Evolutionary conservation across 2,888 invertebrate species (phyloP).

Genomic region (Meiosimyza decipiens): DNA sequence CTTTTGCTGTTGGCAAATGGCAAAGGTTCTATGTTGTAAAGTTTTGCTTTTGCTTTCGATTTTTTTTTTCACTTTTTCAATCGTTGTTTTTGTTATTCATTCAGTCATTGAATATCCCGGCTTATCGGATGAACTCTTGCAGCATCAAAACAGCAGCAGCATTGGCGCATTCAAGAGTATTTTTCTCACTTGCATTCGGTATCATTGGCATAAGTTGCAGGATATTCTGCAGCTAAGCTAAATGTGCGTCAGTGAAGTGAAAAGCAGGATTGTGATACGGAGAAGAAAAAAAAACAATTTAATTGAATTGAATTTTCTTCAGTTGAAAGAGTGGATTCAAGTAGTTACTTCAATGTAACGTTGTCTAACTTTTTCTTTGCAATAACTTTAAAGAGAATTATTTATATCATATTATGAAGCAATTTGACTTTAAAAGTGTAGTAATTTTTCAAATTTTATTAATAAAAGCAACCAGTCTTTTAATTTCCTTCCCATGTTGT

Average conservation of each 20-base stretch:
- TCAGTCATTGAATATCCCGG: constrained; percentile 29
- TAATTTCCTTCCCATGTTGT: not conserved
- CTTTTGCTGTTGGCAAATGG: too few species aligned
- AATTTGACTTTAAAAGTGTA: not conserved
- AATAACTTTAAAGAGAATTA: not conserved
- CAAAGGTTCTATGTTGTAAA: too few species aligned
- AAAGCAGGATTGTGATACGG: not conserved
- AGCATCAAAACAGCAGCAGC: not conserved
- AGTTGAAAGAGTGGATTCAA: too few species aligned
- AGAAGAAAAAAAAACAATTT: too few species aligned
- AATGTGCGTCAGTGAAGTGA: not conserved
- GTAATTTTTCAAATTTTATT: not conserved
- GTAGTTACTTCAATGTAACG: too few species aligned
- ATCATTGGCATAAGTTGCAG: not conserved
- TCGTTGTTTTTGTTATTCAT: constrained; percentile 15
- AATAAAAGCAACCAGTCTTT: not conserved
- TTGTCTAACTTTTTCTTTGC: not conserved
- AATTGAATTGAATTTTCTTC: too few species aligned
- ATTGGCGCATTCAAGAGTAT: not conserved
- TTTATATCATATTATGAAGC: too few species aligned
- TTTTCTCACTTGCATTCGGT: not conserved
- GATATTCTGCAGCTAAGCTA: not conserved
- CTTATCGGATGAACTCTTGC: constrained; percentile 31
- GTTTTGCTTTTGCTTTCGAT: not conserved
- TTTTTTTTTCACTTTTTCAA: not conserved